A percentile compares a stretch with the other conserved stretches of the same genome.
Conservation (phyloP, 2,888 invertebrate genomes). For the Drymonia ruficornis region DNA sequence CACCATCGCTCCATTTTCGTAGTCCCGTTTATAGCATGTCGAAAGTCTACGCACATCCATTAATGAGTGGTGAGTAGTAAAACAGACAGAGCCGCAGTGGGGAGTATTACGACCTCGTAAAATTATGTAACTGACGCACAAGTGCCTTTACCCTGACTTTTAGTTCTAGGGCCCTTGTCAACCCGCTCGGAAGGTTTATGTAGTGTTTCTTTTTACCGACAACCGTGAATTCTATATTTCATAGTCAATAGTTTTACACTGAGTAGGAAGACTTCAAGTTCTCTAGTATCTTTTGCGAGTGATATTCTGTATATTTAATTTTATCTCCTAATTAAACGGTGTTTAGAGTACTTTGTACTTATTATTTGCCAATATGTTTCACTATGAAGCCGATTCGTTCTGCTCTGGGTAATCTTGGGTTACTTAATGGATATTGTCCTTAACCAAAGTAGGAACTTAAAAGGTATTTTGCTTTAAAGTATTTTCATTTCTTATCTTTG, state of each 20-base stretch:
- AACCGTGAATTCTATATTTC: constrained; percentile 27
- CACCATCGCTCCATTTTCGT: constrained; percentile 11
- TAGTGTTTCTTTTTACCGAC: constrained; percentile 17
- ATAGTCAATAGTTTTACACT: constrained; percentile 9
- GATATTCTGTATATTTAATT: too few species aligned
- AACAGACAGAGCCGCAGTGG: constrained; percentile 49
- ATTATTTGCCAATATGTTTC: too few species aligned
- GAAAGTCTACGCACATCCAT: constrained; percentile 28
- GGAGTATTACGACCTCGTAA: constrained; percentile 66
- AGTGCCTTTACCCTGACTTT: constrained; percentile 66
- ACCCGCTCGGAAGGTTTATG: constrained; percentile 30
- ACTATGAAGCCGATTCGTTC: too few species aligned
- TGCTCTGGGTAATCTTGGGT: too few species aligned
- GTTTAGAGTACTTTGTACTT: too few species aligned
- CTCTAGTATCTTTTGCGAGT: too few species aligned
- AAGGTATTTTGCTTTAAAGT: too few species aligned
- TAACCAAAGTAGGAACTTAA: too few species aligned
- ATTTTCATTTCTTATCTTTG: too few species aligned
- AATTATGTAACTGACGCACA: constrained; percentile 63
- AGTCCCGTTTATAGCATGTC: constrained; percentile 6
- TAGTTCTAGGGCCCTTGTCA: constrained; percentile 49
- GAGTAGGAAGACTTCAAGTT: too few species aligned
- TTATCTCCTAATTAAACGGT: too few species aligned
- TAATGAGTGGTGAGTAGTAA: constrained; percentile 54
- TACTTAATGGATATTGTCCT: too few species aligned